phyloP scores from a whole-genome alignment of 2,113 vertebrate species.

The Chrysochloris asiatica region DNA sequence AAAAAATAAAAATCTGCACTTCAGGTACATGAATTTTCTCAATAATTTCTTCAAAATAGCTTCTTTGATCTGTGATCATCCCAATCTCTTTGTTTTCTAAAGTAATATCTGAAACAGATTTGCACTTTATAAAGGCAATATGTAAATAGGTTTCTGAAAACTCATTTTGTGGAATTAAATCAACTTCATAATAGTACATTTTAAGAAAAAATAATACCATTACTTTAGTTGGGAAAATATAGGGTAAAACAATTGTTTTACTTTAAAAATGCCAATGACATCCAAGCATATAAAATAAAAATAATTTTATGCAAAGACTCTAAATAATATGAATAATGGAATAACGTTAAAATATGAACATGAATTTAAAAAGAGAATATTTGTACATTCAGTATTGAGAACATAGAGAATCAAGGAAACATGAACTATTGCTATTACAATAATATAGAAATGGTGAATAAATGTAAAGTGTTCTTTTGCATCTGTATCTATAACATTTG shows the following conservation, averaged over 20 bases:
- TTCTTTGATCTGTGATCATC: background rate
- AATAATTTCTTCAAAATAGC: background rate
- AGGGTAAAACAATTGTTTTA: background rate
- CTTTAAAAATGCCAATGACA: background rate
- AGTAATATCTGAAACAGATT: background rate
- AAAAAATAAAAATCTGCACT: background rate
- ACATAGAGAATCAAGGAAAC: background rate
- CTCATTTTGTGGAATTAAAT: background rate
- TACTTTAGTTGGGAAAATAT: background rate
- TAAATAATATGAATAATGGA: background rate
- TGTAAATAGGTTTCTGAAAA: background rate
- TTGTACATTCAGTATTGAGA: background rate
- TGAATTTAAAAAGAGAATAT: background rate
- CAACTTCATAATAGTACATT: background rate
- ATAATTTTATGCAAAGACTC: background rate
- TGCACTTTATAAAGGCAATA: background rate
- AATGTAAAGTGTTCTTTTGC: background rate
- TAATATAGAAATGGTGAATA: no score
- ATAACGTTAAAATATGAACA: background rate
- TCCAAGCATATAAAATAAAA: background rate
- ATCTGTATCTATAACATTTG: background rate
- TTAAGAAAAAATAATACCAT: background rate
- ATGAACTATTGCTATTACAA: background rate
- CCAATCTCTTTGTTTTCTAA: background rate
- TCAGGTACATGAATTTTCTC: background rate